A percentile compares a stretch with the other conserved stretches of the same genome.
These are phyloP conservation scores for Oxygymnocypris stewartii DNA, from an alignment of 2,113 vertebrate species.

Conservation along the genomic window DNA sequence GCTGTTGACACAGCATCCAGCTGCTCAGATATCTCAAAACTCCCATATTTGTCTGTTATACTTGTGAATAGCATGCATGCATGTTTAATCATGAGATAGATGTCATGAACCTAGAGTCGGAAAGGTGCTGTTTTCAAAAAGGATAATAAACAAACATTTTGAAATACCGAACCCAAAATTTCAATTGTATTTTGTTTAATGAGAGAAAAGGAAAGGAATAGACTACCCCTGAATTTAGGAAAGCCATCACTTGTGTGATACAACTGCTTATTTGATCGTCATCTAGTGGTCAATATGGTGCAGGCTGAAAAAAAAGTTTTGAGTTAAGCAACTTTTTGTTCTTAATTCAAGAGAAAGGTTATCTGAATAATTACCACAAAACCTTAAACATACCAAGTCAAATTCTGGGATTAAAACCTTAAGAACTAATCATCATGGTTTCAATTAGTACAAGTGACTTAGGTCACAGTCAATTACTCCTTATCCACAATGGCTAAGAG, in stretches of 20 bases:
- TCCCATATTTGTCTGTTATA: conserved; percentile 25
- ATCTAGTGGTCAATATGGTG: conserved; percentile 34
- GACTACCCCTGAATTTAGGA: not conserved
- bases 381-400: conserved; percentile 1
- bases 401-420: not conserved
- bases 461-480: conserved; percentile 17
- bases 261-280: conserved; percentile 18
- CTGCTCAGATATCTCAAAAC: conserved; percentile 66
- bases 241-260: not conserved
- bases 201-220: not conserved
- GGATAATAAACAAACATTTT: not conserved
- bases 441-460: conserved; percentile 36
- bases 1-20: conserved; percentile 61
- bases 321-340: conserved; percentile 15
- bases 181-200: not conserved
- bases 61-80: conserved; percentile 56
- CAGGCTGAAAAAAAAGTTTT: not conserved
- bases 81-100: not conserved
- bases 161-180: not conserved
- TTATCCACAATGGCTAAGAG: not conserved
- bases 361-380: conserved; percentile 29
- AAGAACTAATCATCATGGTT: not conserved
- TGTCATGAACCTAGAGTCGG: not conserved
- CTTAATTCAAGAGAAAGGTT: not conserved
- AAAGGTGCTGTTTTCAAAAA: not conserved